phyloP scores from a whole-genome alignment of 2,113 vertebrate species.

The Grantiella picta region DNA sequence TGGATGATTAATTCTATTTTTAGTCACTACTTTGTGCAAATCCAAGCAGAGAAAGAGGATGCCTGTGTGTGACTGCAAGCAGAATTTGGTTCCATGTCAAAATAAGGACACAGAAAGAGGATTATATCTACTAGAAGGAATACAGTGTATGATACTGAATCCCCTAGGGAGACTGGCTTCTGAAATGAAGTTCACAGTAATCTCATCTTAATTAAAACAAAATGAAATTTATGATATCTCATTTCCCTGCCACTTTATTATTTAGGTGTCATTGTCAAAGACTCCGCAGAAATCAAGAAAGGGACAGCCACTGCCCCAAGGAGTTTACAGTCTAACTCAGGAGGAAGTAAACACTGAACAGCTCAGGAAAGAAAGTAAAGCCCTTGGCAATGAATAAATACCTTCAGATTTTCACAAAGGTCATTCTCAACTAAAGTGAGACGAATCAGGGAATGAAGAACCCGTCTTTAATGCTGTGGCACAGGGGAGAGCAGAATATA shows the following conservation, averaged over 20 bases:
- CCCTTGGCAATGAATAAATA: not conserved
- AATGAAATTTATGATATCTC: conserved; percentile 26
- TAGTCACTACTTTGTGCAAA: conserved; percentile 7
- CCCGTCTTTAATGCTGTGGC: not conserved
- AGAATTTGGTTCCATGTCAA: conserved; percentile 32
- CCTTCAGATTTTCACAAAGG: not conserved
- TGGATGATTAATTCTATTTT: conserved; percentile 39
- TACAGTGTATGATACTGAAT: conserved; percentile 13
- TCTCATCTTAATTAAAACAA: conserved; percentile 52
- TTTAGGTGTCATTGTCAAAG: conserved; percentile 1
- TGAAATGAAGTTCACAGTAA: conserved; percentile 36
- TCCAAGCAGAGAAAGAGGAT: conserved; percentile 11
- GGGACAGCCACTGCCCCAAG: not conserved
- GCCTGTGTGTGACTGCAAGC: not conserved
- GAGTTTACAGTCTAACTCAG: not conserved
- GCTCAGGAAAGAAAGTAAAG: not conserved
- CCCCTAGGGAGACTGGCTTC: not conserved
- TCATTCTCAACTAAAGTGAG: not conserved
- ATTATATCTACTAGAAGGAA: conserved; percentile 15
- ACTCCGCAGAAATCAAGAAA: not conserved
- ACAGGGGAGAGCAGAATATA: not conserved
- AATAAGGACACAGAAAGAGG: conserved; percentile 21
- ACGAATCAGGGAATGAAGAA: not conserved
- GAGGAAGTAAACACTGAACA: not conserved
- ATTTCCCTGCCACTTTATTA: not conserved